phyloP scores from a whole-genome alignment of 2,797 vertebrate genomes.

The Salarias fasciatus region DNA sequence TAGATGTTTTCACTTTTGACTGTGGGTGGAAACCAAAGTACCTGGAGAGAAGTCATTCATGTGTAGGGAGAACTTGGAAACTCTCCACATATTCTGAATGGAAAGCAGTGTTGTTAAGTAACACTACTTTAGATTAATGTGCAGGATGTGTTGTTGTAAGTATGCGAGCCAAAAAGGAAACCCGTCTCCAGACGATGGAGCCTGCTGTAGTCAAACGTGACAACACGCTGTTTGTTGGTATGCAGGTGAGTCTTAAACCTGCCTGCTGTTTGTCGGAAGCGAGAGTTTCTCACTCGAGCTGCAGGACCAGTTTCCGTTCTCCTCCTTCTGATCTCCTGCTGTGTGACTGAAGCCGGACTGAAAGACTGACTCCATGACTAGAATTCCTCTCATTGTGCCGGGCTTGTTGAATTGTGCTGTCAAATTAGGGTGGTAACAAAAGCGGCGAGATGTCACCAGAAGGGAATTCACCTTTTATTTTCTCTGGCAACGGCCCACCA shows the following conservation, averaged over 20 bases:
- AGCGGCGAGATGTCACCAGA: slow-evolving; percentile 59
- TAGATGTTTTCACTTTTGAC: too few species aligned
- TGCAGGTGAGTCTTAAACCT: slow-evolving; percentile 34
- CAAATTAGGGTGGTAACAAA: slow-evolving; percentile 41
- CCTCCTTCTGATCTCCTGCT: slow-evolving; percentile 11
- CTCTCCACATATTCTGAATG: too few species aligned
- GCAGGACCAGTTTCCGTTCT: slow-evolving; percentile 22
- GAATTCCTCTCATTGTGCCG: slow-evolving; percentile 62
- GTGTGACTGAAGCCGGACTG: slow-evolving; percentile 24
- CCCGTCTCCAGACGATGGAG: neutral
- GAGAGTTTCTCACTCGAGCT: slow-evolving; percentile 18
- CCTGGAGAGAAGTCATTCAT: too few species aligned
- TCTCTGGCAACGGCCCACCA: slow-evolving; percentile 21
- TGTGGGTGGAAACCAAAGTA: too few species aligned
- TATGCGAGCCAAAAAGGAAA: neutral
- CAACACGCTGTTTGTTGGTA: slow-evolving; percentile 4
- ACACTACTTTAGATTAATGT: too few species aligned
- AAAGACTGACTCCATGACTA: slow-evolving; percentile 50
- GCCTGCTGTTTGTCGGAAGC: slow-evolving; percentile 14
- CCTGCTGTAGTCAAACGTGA: slow-evolving; percentile 6
- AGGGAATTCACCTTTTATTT: slow-evolving; percentile 53
- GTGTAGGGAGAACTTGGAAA: too few species aligned
- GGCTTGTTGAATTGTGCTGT: slow-evolving; percentile 33
- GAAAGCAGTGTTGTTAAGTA: too few species aligned
- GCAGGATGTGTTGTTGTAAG: neutral